phyloP scores from a whole-genome alignment of 2,888 invertebrate species.

The Rotaria macrura region DNA sequence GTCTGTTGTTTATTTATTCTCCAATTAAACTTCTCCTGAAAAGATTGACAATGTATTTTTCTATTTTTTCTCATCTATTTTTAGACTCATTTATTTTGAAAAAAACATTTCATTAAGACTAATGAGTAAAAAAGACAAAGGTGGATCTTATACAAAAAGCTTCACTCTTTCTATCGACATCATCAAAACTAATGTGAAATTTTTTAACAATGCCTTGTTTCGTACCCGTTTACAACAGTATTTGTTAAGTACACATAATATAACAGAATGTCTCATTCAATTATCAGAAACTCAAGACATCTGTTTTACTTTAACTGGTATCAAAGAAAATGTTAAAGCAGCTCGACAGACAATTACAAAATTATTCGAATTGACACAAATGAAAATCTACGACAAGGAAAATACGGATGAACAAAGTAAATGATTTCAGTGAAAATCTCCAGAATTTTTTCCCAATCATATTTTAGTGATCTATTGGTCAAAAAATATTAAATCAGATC shows the following conservation, averaged over 20 bases:
- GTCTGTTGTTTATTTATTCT: no score
- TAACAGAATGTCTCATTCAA: not conserved
- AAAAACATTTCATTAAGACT: no score
- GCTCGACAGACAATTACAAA: not conserved
- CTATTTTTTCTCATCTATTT: no score
- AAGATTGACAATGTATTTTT: no score
- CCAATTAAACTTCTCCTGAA: no score
- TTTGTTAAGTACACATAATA: not conserved
- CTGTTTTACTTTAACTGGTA: not conserved
- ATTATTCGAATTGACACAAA: not conserved
- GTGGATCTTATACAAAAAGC: not conserved
- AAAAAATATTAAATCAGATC: not conserved
- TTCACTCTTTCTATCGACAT: not conserved
- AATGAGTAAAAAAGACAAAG: no score
- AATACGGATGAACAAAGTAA: not conserved
- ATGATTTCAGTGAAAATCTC: no score
- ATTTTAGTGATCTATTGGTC: not conserved
- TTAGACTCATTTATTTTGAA: no score
- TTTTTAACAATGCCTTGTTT: not conserved
- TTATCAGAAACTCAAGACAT: not conserved
- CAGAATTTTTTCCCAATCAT: not conserved
- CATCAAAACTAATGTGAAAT: not conserved
- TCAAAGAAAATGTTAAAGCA: not conserved
- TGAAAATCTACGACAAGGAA: not conserved
- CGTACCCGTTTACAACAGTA: not conserved